These are phyloP conservation scores for Alosa sapidissima DNA, from an alignment of 2,797 vertebrate species.

Conservation along the genomic window DNA sequence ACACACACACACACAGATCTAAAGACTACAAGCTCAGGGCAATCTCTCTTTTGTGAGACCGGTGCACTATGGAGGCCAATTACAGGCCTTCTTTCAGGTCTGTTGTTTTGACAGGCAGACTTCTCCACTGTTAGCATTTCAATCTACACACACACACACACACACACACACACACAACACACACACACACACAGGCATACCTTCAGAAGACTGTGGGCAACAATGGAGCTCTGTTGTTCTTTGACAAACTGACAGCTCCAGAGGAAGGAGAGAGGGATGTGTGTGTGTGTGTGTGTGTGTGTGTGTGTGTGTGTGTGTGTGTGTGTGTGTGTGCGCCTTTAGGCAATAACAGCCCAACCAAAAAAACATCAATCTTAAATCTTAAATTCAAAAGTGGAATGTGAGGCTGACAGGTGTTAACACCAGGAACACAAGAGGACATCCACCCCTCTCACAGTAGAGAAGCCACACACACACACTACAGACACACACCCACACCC, in stretches of 20 bases:
- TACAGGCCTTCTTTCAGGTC: constrained; percentile 41
- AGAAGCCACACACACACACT: neutral
- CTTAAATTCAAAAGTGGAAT: neutral
- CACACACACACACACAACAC: neutral
- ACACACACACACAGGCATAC: neutral
- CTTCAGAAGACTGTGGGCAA: neutral
- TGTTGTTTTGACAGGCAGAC: constrained; percentile 50
- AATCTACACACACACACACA: constrained; percentile 19
- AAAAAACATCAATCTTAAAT: neutral
- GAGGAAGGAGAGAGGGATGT: neutral
- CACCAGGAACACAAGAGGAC: too few relatives aligned
- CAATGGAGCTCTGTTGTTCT: constrained; percentile 21
- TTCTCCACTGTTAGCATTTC: constrained; percentile 47
- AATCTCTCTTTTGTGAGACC: constrained; percentile 48
- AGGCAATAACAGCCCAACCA: too few relatives aligned
- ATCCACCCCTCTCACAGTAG: too few relatives aligned
- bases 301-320: neutral
- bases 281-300: constrained; percentile 15
- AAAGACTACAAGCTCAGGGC: neutral
- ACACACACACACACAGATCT: neutral
- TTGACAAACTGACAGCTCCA: constrained; percentile 32
- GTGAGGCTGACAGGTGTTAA: too few relatives aligned
- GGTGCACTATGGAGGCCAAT: constrained; percentile 42
- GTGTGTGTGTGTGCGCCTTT: neutral
- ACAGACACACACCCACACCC: neutral